A percentile compares a stretch with the other conserved stretches of the same genome.
These are phyloP conservation scores for Borostomias antarcticus DNA, from an alignment of 2,797 vertebrate genomes.

Conservation along the genomic window DNA sequence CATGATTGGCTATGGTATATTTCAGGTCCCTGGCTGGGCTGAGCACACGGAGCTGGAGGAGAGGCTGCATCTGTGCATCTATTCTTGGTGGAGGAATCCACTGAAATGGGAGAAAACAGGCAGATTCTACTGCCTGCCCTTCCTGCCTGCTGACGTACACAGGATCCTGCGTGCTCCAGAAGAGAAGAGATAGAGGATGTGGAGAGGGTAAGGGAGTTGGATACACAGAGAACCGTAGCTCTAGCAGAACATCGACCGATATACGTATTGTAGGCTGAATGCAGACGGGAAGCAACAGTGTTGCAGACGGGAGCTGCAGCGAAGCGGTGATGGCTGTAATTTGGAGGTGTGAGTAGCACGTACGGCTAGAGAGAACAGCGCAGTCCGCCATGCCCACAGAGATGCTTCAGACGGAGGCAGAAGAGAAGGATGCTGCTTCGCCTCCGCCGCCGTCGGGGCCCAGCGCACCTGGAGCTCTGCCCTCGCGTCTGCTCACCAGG, in stretches of 20 bases:
- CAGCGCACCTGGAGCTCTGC: too few species aligned
- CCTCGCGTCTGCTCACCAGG: conserved; percentile 97
- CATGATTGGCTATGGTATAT: conserved; percentile 79
- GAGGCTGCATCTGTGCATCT: conserved; percentile 38
- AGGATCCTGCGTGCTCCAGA: not conserved
- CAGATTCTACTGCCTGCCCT: not conserved
- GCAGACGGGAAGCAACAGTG: not conserved
- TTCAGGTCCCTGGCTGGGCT: conserved; percentile 79
- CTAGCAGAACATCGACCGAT: not conserved
- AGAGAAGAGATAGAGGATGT: not conserved
- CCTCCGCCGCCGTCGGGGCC: too few species aligned
- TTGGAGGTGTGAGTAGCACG: conserved; percentile 80
- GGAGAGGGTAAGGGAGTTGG: not conserved
- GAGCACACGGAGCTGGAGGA: conserved; percentile 67
- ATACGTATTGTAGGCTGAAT: not conserved
- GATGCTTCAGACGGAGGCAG: conserved; percentile 86
- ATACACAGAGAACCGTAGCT: not conserved
- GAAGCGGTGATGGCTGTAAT: too few species aligned
- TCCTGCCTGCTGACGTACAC: not conserved
- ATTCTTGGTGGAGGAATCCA: conserved; percentile 2
- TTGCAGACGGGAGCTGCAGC: too few species aligned
- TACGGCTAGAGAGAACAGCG: conserved; percentile 82
- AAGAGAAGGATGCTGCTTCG: conserved; percentile 93
- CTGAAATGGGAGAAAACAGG: not conserved
- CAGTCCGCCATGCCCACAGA: conserved; percentile 95